Evolutionary conservation across 2,113 vertebrate species (phyloP), one percentile per base, ranked within the genome.

Genomic region (Leucopsar rothschildi): DNA sequence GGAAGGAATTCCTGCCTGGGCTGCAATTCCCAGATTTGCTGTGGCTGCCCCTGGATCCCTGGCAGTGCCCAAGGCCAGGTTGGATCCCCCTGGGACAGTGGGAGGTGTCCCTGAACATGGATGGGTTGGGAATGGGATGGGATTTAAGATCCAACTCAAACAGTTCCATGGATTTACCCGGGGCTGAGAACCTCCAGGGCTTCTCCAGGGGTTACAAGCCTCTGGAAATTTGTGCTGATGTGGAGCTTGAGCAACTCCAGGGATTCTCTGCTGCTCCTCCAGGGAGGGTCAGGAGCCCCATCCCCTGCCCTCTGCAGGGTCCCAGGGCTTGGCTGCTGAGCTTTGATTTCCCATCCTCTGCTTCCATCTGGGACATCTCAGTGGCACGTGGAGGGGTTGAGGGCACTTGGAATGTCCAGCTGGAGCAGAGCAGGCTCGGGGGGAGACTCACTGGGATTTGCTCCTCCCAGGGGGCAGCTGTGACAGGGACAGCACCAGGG

Each of bases 201-300:
- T 52, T 64, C 69, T 64, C 33, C 29, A 42, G 21, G 22, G 16
- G 9, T 44, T 40, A 8, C 44, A 52, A 0, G 19, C 12, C 21
- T 47, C 35, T 44, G 1, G 31, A 23, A n/a, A 28, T 40, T 56
- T 44, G n/a, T 0, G 3, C 19, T 71, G 47, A 5, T 18, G 42
- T 27, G 31, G 27, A 23, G 8, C 2, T 0, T 2, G 4, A 72
- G 44, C 49, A 61, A 0, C 57, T 42, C 7, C 0, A 27, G 42
- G 59, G 42, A 21, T 77, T 60, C 49, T 55, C 18, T 40, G 8
- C 3, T 65, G 21, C 22, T 60, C n/a, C 65, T 29, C 29, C 33
- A 31, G 18, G 37, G 27, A 12, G 44, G 11, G 2, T 16, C 4
- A 31, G 44, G 86, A 78, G 29, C 33, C 6, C 35, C 9, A 3